A percentile compares a stretch with the other conserved stretches of the same genome.
phyloP scores from a whole-genome alignment of 1,140 invertebrate species.

The Neuroterus valhalla region DNA sequence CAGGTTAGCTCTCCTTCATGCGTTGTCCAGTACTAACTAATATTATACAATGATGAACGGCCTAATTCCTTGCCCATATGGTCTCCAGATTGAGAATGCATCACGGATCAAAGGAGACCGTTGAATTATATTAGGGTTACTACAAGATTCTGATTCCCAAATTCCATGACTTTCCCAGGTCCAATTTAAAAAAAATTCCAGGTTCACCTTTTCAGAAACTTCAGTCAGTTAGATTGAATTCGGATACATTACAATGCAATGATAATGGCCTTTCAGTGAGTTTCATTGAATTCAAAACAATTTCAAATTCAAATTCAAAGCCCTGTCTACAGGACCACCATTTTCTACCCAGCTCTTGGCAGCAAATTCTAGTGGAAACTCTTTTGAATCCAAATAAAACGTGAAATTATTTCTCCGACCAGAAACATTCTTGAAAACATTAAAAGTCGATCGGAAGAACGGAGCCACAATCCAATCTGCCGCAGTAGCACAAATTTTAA shows the following conservation, averaged over 20 bases:
- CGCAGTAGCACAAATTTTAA: background rate
- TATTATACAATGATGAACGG: slow-evolving; percentile 42
- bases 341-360: slow-evolving; percentile 44
- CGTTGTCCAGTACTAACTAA: slow-evolving; percentile 49
- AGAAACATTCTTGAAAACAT: slow-evolving; percentile 42
- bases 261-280: too few relatives aligned
- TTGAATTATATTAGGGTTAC: slow-evolving; percentile 6
- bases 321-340: slow-evolving; percentile 29
- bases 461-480: background rate
- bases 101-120: slow-evolving; percentile 1
- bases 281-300: too few relatives aligned
- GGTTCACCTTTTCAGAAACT: too few relatives aligned
- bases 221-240: too few relatives aligned
- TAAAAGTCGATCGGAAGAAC: slow-evolving; percentile 32
- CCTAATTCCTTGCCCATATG: background rate
- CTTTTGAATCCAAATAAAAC: slow-evolving; percentile 2
- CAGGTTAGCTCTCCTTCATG: slow-evolving; percentile 49
- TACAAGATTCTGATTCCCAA: too few relatives aligned
- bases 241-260: too few relatives aligned
- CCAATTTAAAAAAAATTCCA: too few relatives aligned
- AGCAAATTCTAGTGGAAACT: slow-evolving; percentile 21
- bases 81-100: background rate
- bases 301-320: too few relatives aligned
- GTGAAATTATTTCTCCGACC: slow-evolving; percentile 32
- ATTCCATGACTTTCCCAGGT: too few relatives aligned